Evolutionary conservation across 2,797 vertebrate genomes (phyloP), one percentile per base, ranked within the genome.

Genomic region (Malurus splendens): DNA sequence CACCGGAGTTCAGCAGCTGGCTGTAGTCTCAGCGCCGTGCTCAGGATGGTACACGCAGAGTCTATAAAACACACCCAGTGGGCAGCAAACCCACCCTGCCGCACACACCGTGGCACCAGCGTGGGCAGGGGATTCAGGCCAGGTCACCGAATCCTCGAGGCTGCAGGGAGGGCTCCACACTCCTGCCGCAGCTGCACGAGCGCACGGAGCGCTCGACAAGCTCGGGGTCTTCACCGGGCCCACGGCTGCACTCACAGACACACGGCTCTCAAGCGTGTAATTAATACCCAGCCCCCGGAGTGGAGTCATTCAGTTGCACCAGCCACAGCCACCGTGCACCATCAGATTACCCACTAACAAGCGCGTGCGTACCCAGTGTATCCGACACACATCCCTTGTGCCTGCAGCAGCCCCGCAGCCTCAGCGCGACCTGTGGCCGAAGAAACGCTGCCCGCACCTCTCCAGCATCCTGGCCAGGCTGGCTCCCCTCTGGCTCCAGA

Each of bases 1-100:
- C 93, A 94, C 96, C 39, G 73, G 96, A 97, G 96, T 97, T 96
- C 94, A 96, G 96, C 87, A 92, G 91, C 88, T 95, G 90, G 93
- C 84, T 89, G 79, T 80, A 47, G 76, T 66, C 89, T 90, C 88
- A 55, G 82, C 55, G 74, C 93, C 42, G 82, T 42, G 86, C 87
- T 92, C 68, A 48, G 66, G 77, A 78, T 77, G 92, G 90, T 75
- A 81, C 82, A 54, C 2, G 2, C 68, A 52, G 54, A 90, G 80
- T 88, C 78, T 39, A 71, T 91, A 88, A 95, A 94, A 84, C 61
- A 88, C 86, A 51, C 61, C 18, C 66, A 10, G 44, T 72, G 88
- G 92, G 82, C 79, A 92, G 68, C 88, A 86, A 30, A 36, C 79
- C 79, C 7, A 8, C 87, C 79, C 41, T 30, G 48, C 79, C 10